Base-by-base conservation (phyloP, 2,113 vertebrate species). In the Cynocephalus volans region DNA sequence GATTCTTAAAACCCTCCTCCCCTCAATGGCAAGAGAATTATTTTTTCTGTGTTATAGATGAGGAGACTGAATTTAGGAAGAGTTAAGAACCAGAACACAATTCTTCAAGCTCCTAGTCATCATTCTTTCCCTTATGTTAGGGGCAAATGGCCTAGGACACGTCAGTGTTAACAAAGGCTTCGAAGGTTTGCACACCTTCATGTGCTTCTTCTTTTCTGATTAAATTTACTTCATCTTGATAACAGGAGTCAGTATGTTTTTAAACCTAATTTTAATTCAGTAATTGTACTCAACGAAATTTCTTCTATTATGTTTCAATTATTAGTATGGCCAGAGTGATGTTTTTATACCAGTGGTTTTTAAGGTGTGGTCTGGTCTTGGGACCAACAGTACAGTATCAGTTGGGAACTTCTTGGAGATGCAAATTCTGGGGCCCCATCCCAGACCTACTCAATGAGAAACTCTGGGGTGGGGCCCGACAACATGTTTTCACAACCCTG, bases 11-110 rank as follows among this genome's bases (percentile, higher is more conserved):
- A 24, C 12, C 12, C 60, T 4, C 18, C 50, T 9, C 3, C 3
- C 6, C 36, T 8, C n/a, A 65, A 56, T 81, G n/a, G 23, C 10
- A 73, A 90, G 6, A 17, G 3, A n/a, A 77, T 70, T 45, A 52
- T 92, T 70, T 58, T 86, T 94, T 24, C 3, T 52, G 1, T 19
- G 5, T 65, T 58, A 31, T 19, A 60, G 50, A 92, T 86, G 72
- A 73, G 23, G n/a, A 93, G 19, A 79, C 13, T 70, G n/a, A 48
- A 60, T 88, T 95, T 81, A 88, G 56, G 60, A 88, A n/a, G 52
- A 54, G 5, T 72, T 76, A 60, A 92, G 69, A 88, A 50, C 26
- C 48, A 95, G 28, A 31, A 64, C 17, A 1, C 6, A 79, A 48
- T 17, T 70, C 33, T 95, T 73, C 24, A 41, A 36, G 23, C 13